Evolutionary conservation across 2,888 invertebrate species (phyloP).

Genomic region (Siphlonurus alternatus): DNA sequence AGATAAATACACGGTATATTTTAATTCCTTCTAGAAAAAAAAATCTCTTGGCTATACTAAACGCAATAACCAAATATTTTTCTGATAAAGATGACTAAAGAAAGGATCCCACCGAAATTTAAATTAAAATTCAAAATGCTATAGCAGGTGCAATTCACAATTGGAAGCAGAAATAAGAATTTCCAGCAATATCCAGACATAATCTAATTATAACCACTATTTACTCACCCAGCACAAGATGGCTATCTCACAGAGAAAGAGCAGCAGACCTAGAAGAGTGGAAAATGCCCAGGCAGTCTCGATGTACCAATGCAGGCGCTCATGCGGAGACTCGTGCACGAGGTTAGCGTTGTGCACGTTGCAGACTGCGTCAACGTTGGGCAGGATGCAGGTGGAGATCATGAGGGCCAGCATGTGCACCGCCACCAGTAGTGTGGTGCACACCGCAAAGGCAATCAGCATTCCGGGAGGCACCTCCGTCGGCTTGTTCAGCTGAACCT

Average conservation of each 20-base stretch:
- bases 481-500: slow-evolving; percentile 70
- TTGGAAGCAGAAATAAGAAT: no score
- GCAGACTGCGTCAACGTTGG: slow-evolving; percentile 95
- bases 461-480: slow-evolving; percentile 61
- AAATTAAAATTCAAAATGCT: no score
- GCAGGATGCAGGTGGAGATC: slow-evolving; percentile 98
- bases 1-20: no score
- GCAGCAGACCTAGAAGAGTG: slow-evolving; percentile 77
- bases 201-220: no score
- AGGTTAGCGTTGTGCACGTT: slow-evolving; percentile 74
- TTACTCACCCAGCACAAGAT: slow-evolving; percentile 73
- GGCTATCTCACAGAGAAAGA: slow-evolving; percentile 89
- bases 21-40: no score
- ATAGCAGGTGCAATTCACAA: no score
- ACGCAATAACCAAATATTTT: no score
- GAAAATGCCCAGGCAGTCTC: slow-evolving; percentile 98
- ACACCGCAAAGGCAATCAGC: slow-evolving; percentile 82
- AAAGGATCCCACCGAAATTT: no score
- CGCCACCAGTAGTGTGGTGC: slow-evolving; percentile 88
- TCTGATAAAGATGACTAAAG: no score
- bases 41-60: no score
- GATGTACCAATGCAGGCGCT: slow-evolving; percentile 82
- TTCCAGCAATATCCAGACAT: no score
- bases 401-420: slow-evolving; percentile 96
- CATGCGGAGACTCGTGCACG: slow-evolving; percentile 78